These are phyloP conservation scores for Aphaenogaster ashmeadi DNA, from an alignment of 1,140 invertebrate species.

Conservation along the genomic window DNA sequence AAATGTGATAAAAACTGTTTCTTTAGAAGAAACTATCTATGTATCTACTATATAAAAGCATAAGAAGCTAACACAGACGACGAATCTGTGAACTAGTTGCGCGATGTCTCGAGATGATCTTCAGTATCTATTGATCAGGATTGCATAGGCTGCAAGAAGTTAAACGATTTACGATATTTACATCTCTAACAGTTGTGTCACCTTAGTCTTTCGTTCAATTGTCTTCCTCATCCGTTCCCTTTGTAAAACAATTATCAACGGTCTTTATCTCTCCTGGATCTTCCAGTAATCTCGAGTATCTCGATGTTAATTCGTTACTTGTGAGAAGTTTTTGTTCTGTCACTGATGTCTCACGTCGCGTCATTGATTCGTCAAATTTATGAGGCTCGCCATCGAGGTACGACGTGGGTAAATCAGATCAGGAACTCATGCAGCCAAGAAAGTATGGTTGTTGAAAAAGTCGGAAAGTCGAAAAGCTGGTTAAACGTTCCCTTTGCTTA, in stretches of 20 bases:
- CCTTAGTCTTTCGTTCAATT: not conserved
- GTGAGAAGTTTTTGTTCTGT: not conserved
- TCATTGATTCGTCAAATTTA: conserved; percentile 47
- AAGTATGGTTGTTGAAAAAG: conserved; percentile 61
- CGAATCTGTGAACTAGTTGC: conserved; percentile 20
- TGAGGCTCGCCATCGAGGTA: conserved; percentile 66
- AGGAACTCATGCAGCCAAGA: conserved; percentile 68
- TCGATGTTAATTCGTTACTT: not conserved
- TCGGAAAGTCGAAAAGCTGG: conserved; percentile 48
- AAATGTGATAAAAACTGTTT: not conserved
- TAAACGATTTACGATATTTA: conserved; percentile 34
- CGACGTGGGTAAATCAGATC: conserved; percentile 73
- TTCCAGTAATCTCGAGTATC: not conserved
- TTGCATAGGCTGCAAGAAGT: conserved; percentile 60
- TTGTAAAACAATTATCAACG: not conserved
- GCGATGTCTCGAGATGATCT: conserved; percentile 82
- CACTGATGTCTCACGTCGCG: not conserved
- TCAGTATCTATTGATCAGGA: conserved; percentile 82
- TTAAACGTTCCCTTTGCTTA: conserved; percentile 45
- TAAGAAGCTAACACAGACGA: not conserved
- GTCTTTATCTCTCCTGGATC: not conserved
- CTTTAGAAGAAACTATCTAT: conserved; percentile 17
- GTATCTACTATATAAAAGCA: conserved; percentile 35
- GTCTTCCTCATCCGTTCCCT: not conserved
- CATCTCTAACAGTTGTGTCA: not conserved